Evolutionary conservation across 2,888 invertebrate species (phyloP), one percentile per base, ranked within the genome.

Genomic region (Hydraecia micacea): DNA sequence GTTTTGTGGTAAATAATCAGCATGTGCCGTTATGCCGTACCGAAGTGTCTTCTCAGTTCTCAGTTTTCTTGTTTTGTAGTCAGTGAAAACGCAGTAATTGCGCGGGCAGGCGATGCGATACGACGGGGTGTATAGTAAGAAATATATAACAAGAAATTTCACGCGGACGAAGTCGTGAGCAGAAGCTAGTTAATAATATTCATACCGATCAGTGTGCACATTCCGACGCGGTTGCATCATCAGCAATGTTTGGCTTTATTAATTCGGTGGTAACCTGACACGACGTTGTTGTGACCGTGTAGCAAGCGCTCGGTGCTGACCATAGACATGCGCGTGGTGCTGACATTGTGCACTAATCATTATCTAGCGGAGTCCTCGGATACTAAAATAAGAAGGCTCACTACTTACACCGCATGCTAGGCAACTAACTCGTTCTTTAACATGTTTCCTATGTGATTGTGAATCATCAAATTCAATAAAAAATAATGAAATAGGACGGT

Each of bases 201-300:
- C n/a, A n/a, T n/a, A n/a, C n/a, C 28, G n/a, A 25, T 28, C 60
- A 5, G 28, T 32, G 25, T 9, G n/a, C 55, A 58, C 74, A 66
- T 74, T 66, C 73, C 65, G 32, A 66, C 46, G 58, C 18, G 36
- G 46, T 77, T 46, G 55, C 65, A 55, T 73, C 77, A 71, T 25
- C 36, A 49, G 18, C 18, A n/a, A 77, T 46, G n/a, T 55, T 72
- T 25, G 36, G 28, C 39, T 39, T 18, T 71, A 62, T 75, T 52
- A 49, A 71, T 76, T 72, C 25, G 52, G 25, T 63, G n/a, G 75
- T 70, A 75, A 60, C 55, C 70, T 2, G 60, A 75, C 60, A 55
- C 73, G 32, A 32, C 32, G 32, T 32, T 3, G 32, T 32, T 32
- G 32, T 32, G 1, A 32, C 32, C 32, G 32, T 32, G 32, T 32